Base-by-base conservation (phyloP, 2,113 vertebrate genomes). In the Poeciliopsis turrubarensis region DNA sequence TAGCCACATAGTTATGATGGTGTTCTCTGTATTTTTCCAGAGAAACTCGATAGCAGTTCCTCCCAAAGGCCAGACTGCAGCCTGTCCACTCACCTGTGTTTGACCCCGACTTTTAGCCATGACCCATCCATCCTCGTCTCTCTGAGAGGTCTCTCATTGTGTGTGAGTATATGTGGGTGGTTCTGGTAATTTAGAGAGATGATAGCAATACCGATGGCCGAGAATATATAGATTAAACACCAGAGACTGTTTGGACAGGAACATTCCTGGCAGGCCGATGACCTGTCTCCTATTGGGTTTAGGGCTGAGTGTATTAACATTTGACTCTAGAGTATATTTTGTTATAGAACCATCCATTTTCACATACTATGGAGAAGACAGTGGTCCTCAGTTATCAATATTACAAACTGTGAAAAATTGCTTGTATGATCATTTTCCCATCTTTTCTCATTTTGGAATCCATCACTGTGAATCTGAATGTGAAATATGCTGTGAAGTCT, bases 71-170 rank as follows among this genome's bases (percentile, higher is more conserved):
- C 47, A 51, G 75, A 79, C 70, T 68, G 22, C 66, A 69, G 47
- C 77, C 60, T 68, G 70, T 79, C 47, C 41, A 14, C 64, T 91
- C 80, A 92, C 90, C 91, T 85, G 77, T 73, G 80, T 65, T 67
- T 89, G 89, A 92, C 86, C 87, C 70, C 19, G 63, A 68, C 77
- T 79, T 75, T 54, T 11, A 75, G 47, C 63, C 76, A 74, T 12
- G 7, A 85, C 54, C 82, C 78, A 85, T 89, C 76, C 39, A 77
- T 90, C 73, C 41, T 89, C 68, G 86, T 86, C 69, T 62, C 61
- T 73, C 39, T 64, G 31, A 27, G 60, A 41, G 32, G 51, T 57
- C 34, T 75, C 65, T 60, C 41, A 66, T 44, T 62, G 32, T 78
- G 39, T 70, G 80, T 30, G 70, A 44, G 34, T 71, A 47, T n/a